Conservation (phyloP, 2,113 vertebrate species). For the Drymodes brunneopygia region DNA sequence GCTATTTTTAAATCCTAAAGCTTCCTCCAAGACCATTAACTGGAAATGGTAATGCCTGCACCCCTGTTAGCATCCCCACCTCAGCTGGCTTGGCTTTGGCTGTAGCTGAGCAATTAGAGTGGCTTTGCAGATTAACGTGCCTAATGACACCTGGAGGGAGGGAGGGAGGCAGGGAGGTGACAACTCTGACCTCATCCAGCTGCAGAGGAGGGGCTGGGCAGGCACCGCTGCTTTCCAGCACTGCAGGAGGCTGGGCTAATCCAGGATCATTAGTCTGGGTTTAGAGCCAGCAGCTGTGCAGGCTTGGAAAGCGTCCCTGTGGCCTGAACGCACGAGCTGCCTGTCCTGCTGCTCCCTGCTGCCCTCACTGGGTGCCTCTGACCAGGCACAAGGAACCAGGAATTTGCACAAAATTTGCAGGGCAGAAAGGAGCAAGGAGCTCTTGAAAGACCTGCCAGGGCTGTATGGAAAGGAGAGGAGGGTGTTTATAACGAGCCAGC, state of each 20-base stretch:
- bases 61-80: not conserved
- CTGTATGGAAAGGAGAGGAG: not conserved
- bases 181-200: not conserved
- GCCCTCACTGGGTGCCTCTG: fast-evolving
- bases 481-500: not conserved
- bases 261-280: too few species aligned
- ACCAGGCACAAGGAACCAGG: not conserved
- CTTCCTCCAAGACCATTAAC: not conserved
- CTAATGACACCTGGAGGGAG: not conserved
- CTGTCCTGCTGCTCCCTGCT: not conserved
- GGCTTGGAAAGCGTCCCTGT: fast-evolving
- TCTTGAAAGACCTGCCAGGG: not conserved
- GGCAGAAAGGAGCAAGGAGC: not conserved
- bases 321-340: not conserved
- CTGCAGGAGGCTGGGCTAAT: not conserved
- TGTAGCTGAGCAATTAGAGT: not conserved
- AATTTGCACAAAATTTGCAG: not conserved
- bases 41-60: not conserved
- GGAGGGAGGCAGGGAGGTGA: not conserved
- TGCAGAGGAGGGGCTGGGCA: not conserved
- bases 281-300: not conserved
- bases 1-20: not conserved
- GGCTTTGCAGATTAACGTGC: not conserved
- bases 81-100: not conserved
- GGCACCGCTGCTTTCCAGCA: not conserved